Base-by-base conservation (phyloP, 2,797 vertebrate species). In the Numenius phaeopus region DNA sequence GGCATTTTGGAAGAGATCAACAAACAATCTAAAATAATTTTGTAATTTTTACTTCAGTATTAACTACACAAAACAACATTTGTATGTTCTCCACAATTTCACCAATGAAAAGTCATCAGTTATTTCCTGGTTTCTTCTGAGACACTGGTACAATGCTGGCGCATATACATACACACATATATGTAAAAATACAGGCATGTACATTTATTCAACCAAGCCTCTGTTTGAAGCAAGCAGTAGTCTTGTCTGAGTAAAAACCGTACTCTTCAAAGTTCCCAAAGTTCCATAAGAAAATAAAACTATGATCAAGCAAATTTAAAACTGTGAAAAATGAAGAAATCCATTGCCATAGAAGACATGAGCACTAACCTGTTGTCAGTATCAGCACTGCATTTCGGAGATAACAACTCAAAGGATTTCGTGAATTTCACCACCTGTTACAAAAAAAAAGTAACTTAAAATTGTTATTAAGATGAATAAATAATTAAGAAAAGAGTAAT, bases 391-490 rank as follows among this genome's bases (percentile, higher is more conserved):
- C 99, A 99, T 96, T 99, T 99, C 37, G 99, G 99, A 89, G 99
- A 99, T 97, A 99, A 98, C 27, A 99, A 94, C 95, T 99, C 99
- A 95, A 99, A 99, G 14, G 99, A 99, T 97, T 99, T 99, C 50
- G 99, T 99, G 97, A 99, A 99, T 98, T 99, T 99, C 98, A 99
- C 99, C 97, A 99, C 99, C 99, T 99, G 98, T 75, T 32, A 55
- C 95, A 90, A n/a, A 85, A 79, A 79, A 82, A 86, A 84, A 65
- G 40, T 58, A 96, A 61, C 39, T 94, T 94, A 62, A 84, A 64
- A 57, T 90, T 90, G 49, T 59, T 96, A 75, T 67, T 79, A 90
- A 85, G 87, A 82, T 64, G 1, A 76, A 62, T 42, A 82, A 59
- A 70, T 44, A 83, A 10, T 5, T 70, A 84, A 77, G 16, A 76